Percentiles rank a stretch among this genome's conserved stretches.
phyloP scores from a whole-genome alignment of 2,113 vertebrate species.

The Platichthys stellatus region DNA sequence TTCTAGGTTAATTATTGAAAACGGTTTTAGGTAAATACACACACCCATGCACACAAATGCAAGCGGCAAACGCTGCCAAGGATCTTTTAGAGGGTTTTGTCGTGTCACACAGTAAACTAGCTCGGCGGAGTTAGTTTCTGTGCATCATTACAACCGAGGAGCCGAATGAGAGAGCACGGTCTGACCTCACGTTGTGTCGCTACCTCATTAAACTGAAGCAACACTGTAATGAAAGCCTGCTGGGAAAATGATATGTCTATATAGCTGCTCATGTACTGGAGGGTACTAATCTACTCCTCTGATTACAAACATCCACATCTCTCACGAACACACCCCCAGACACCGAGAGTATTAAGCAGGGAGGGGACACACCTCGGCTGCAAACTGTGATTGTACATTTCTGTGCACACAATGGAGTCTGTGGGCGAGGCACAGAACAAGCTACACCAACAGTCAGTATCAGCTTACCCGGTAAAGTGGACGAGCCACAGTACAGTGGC shows the following conservation, averaged over 20 bases:
- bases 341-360: conserved; percentile 49
- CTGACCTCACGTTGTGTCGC: conserved; percentile 65
- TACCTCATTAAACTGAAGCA: conserved; percentile 68
- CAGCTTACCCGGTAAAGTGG: conserved; percentile 48
- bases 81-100: conserved; percentile 11
- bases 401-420: conserved; percentile 66
- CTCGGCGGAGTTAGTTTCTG: conserved; percentile 50
- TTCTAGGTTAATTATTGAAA: conserved; percentile 67
- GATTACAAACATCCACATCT: conserved; percentile 73
- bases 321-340: conserved; percentile 27
- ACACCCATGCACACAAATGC: conserved; percentile 1
- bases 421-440: conserved; percentile 61
- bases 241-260: conserved; percentile 80
- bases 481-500: conserved; percentile 13
- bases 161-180: conserved; percentile 64
- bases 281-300: conserved; percentile 80
- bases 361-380: conserved; percentile 69
- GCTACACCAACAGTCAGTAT: conserved; percentile 59
- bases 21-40: conserved; percentile 14
- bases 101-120: conserved; percentile 58
- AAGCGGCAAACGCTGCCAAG: neutral
- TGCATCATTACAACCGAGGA: conserved; percentile 63
- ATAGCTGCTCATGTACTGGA: conserved; percentile 70
- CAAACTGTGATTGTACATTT: conserved; percentile 70
- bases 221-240: conserved; percentile 78